phyloP scores from a whole-genome alignment of 1,140 invertebrate species.

The Pachypsylla venusta region DNA sequence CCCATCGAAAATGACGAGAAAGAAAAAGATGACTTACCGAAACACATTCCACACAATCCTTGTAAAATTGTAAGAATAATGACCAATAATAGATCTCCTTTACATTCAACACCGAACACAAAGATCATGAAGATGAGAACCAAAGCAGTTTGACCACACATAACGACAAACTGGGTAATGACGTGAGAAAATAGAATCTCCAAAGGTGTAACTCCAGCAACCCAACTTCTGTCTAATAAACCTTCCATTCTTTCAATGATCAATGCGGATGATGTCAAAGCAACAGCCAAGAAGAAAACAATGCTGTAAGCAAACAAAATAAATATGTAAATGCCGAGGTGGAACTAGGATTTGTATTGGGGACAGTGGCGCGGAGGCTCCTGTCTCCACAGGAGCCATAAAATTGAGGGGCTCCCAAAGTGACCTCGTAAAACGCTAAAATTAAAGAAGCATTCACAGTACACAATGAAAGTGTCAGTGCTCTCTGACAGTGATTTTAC shows the following conservation, averaged over 20 bases:
- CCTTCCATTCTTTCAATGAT: constrained; percentile 78
- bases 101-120: constrained; percentile 63
- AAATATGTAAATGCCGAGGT: no score
- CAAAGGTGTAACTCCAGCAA: constrained; percentile 46
- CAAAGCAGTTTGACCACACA: constrained; percentile 66
- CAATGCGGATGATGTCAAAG: constrained; percentile 77
- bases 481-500: no score
- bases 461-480: no score
- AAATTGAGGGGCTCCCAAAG: no score
- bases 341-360: no score
- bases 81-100: constrained; percentile 60
- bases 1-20: no score
- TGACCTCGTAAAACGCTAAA: no score
- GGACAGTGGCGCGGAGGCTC: no score
- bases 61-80: constrained; percentile 60
- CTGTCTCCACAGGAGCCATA: no score
- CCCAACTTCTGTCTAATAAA: constrained; percentile 70
- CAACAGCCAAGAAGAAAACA: constrained; percentile 86
- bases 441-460: no score
- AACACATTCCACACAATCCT: constrained; percentile 85
- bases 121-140: constrained; percentile 69
- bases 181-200: constrained; percentile 74
- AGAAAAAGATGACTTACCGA: constrained; percentile 48
- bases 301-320: constrained; percentile 46
- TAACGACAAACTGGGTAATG: constrained; percentile 72